Percentiles rank a stretch among this genome's conserved stretches.
Evolutionary conservation across 2,113 vertebrate species (phyloP).

Genomic region (Hippocampus guttulatus): DNA sequence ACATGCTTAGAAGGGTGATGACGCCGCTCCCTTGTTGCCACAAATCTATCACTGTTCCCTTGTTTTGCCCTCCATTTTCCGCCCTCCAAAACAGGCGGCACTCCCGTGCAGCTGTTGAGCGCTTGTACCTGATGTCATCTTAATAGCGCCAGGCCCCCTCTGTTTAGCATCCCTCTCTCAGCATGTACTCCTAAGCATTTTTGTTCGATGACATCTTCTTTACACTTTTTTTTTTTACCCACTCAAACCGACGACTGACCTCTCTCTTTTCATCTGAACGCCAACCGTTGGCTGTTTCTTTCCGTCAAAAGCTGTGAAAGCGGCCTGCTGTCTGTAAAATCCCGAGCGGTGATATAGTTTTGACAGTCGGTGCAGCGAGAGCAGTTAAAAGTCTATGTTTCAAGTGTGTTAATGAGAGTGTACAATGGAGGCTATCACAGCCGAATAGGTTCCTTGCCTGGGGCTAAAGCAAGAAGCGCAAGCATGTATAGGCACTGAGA

Average conservation of each 20-base stretch:
- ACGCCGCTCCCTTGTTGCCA: constrained; percentile 64
- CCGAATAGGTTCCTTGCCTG: constrained; percentile 63
- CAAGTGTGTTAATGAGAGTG: constrained; percentile 24
- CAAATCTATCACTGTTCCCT: constrained; percentile 70
- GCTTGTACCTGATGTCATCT: constrained; percentile 68
- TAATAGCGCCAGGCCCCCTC: constrained; percentile 58
- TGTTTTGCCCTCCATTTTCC: constrained; percentile 64
- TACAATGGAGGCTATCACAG: constrained; percentile 45
- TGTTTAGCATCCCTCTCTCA: constrained; percentile 70
- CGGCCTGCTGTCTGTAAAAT: constrained; percentile 16
- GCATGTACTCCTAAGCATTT: constrained; percentile 67
- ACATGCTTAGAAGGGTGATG: constrained; percentile 70
- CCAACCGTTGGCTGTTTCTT: constrained; percentile 27
- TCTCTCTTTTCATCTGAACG: constrained; percentile 30
- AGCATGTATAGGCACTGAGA: constrained; percentile 57
- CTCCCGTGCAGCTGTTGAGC: constrained; percentile 72
- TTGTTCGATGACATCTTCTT: constrained; percentile 69
- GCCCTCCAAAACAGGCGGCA: constrained; percentile 43
- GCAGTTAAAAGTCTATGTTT: constrained; percentile 36
- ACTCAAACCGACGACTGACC: constrained; percentile 50
- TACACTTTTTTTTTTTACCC: constrained; percentile 57
- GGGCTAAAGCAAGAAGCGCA: constrained; percentile 63
- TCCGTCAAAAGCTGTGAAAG: constrained; percentile 22
- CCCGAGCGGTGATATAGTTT: constrained; percentile 57
- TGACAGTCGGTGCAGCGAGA: constrained; percentile 65